Conservation (phyloP, 1,140 invertebrate species). For the Micrasema minimum region DNA sequence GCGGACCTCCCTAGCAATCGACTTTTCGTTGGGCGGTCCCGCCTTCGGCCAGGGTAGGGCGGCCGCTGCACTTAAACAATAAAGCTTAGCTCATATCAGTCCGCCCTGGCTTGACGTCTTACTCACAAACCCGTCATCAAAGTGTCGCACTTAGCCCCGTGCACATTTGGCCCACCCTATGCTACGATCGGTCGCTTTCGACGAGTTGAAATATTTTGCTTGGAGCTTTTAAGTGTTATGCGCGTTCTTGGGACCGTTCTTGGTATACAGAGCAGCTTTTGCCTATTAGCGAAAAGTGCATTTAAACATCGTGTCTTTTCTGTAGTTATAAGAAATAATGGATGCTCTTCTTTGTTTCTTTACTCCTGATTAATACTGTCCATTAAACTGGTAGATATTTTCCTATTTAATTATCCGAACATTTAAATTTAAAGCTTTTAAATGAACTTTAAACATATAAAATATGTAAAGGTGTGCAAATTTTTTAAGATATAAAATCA, state of each 20-base stretch:
- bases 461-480: no score
- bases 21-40: constrained; percentile 17
- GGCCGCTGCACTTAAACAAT: constrained; percentile 44
- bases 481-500: no score
- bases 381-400: background rate
- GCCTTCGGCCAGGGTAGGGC: constrained; percentile 30
- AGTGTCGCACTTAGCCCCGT: background rate
- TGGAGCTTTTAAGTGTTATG: background rate
- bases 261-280: background rate
- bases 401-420: no score
- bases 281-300: constrained; percentile 40
- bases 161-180: no score
- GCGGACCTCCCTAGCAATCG: background rate
- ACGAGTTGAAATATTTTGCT: background rate
- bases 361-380: constrained; percentile 5
- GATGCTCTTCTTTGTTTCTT: constrained; percentile 2
- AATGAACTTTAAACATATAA: no score
- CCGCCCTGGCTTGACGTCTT: constrained; percentile 20
- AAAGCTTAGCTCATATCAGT: constrained; percentile 34
- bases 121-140: constrained; percentile 4
- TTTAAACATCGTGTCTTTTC: constrained; percentile 8
- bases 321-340: constrained; percentile 7
- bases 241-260: background rate
- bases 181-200: no score
- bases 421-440: no score